Percentiles rank a stretch among this genome's conserved stretches.
phyloP scores from a whole-genome alignment of 2,797 vertebrate species.

The Synaphobranchus kaupii region DNA sequence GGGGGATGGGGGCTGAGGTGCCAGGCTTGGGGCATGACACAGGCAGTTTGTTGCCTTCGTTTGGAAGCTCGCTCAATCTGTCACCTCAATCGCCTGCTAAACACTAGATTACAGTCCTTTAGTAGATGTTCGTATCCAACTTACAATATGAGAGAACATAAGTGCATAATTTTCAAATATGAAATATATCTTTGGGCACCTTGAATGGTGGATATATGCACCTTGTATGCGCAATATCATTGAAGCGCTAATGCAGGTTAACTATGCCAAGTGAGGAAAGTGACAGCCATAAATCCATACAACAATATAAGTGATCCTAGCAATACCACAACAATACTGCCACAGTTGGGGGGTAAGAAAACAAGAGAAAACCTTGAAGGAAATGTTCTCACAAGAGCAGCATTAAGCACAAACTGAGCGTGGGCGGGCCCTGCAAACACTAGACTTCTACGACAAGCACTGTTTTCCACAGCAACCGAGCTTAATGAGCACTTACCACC shows the following conservation, averaged over 20 bases:
- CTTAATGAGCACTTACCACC: constrained; percentile 12
- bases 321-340: background rate
- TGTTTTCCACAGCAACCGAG: background rate
- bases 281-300: background rate
- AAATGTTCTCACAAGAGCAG: background rate
- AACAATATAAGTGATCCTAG: background rate
- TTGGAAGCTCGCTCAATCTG: background rate
- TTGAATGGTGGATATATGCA: background rate
- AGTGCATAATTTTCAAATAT: background rate
- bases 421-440: background rate
- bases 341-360: background rate
- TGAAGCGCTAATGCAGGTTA: background rate
- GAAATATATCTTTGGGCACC: background rate
- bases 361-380: background rate
- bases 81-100: background rate
- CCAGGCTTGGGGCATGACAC: background rate
- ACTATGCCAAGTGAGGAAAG: background rate
- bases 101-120: no score
- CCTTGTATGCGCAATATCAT: background rate
- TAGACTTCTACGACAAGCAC: background rate
- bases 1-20: background rate
- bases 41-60: background rate
- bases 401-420: background rate
- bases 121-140: no score
- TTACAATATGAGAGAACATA: background rate